Evolutionary conservation across 1,140 invertebrate species (phyloP), one percentile per base, ranked within the genome.

Genomic region (Cotesia glomerata): DNA sequence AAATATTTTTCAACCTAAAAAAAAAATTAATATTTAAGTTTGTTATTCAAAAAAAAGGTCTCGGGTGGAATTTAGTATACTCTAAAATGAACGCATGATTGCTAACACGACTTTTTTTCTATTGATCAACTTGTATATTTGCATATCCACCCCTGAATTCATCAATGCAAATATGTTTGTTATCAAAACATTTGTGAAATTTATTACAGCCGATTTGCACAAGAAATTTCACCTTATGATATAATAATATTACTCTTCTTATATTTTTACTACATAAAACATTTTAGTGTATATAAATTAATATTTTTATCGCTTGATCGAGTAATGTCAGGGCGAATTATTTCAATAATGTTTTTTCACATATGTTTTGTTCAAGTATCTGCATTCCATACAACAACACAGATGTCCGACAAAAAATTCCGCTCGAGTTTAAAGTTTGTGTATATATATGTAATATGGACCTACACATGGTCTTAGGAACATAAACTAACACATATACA

Each of bases 401-500:
- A 67, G 65, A 67, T 52, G 65, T 18, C 65, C 65, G 11, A 32
- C 13, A 67, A 67, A 54, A 54, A 67, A 67, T 26, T 67, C 52
- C 39, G 49, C 4, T 8, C 49, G 8, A 11, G 26, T 54, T 26
- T 26, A 26, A 3, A 26, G 36, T 4, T 5, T 56, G n/a, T 56
- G 8, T 5, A 45, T 45, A 45, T 11, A 45, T 45, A 45, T 11
- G 2, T 0, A 26, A 3, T 26, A 26, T 26, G 26, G 26, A 45
- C 39, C 7, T 45, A 9, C 39, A 45, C 39, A 45, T 45, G 8
- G 39, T 9, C 39, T 45, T 45, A 45, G 5, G 26, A 2, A 26
- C 26, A 3, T 26, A 26, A 26, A 26, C 26, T 3, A 26, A 39
- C 36, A 39, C 4, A 4, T 39, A 39, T 39, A 39, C 11, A 45